Evolutionary conservation across 2,888 invertebrate species (phyloP).

Genomic region (Aspidiotus rigidus): DNA sequence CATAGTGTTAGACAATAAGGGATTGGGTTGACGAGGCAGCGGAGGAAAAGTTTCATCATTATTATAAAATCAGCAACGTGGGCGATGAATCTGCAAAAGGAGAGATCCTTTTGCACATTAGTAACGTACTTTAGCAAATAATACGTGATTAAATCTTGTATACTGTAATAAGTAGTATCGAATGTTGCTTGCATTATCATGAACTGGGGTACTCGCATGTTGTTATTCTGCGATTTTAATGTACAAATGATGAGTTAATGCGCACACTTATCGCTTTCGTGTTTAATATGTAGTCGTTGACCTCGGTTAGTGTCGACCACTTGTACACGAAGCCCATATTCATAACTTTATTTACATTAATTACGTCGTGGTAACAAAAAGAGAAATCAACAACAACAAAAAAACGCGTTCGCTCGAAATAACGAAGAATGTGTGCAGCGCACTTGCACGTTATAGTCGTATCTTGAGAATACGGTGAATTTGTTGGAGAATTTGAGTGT

Average conservation of each 20-base stretch:
- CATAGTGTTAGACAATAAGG: too few relatives aligned
- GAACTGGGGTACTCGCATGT: not conserved
- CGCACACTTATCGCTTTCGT: conserved; percentile 10
- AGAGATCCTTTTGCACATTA: not conserved
- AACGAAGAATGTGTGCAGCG: too few relatives aligned
- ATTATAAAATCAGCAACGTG: not conserved
- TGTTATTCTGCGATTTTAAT: not conserved
- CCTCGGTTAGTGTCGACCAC: conserved; percentile 25
- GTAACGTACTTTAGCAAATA: not conserved
- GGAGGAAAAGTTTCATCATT: not conserved
- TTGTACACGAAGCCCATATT: conserved; percentile 19
- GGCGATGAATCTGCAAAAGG: not conserved
- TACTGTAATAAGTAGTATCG: not conserved
- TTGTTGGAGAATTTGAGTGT: too few relatives aligned
- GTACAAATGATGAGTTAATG: conserved; percentile 4
- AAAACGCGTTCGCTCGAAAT: too few relatives aligned
- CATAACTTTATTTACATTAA: conserved; percentile 29
- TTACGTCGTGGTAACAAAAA: conserved; percentile 14
- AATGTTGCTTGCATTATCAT: too few relatives aligned
- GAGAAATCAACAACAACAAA: not conserved
- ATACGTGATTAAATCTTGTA: not conserved
- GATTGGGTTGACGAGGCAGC: not conserved
- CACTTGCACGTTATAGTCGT: too few relatives aligned
- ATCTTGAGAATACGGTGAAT: too few relatives aligned
- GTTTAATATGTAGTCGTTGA: conserved; percentile 18